These are phyloP conservation scores for Grammomys surdaster DNA, from an alignment of 2,113 vertebrate species.

Conservation along the genomic window DNA sequence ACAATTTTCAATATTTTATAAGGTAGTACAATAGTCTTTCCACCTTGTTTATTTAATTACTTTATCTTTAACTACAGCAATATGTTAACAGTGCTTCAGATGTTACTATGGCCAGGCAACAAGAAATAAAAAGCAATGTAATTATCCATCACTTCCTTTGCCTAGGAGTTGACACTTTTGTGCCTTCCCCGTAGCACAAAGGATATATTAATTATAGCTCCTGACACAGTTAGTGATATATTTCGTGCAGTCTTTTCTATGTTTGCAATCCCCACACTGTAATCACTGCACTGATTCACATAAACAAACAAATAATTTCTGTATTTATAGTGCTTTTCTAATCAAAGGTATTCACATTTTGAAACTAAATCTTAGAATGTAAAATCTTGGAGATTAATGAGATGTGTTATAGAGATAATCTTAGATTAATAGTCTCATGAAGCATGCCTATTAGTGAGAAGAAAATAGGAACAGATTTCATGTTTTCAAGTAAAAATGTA, in stretches of 20 bases:
- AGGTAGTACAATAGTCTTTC: no score
- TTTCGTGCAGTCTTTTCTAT: not conserved
- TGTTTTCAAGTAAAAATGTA: not conserved
- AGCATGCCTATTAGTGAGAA: not conserved
- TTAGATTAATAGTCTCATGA: not conserved
- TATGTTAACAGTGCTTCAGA: not conserved
- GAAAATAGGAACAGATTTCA: not conserved
- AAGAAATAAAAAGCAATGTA: not conserved
- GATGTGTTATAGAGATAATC: not conserved
- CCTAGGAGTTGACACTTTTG: not conserved
- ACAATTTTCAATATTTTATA: not conserved
- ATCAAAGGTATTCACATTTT: not conserved
- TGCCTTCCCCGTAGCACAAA: not conserved
- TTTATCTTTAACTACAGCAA: not conserved
- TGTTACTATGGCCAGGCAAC: not conserved
- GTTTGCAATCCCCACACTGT: not conserved
- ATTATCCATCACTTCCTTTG: not conserved
- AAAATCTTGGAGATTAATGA: not conserved
- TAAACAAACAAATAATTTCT: not conserved
- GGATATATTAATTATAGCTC: not conserved
- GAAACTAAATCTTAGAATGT: not conserved
- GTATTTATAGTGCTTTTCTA: not conserved
- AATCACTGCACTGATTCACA: not conserved
- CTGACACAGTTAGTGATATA: not conserved
- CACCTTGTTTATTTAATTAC: not conserved